Conservation (phyloP, 2,113 vertebrate species). For the Ophiodon elongatus region DNA sequence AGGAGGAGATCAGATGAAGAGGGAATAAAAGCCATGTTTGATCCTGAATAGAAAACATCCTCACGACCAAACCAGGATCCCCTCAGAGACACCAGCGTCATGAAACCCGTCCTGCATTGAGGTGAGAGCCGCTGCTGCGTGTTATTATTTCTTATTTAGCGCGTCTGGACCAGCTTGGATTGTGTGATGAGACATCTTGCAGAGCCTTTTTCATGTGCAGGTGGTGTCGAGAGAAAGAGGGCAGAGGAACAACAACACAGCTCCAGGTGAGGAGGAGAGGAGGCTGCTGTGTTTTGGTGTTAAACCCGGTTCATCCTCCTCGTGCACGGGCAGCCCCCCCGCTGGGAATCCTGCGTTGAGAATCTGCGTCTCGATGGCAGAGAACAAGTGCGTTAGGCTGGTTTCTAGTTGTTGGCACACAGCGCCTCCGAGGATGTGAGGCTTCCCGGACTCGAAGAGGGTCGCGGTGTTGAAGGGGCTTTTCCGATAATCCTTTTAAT, state of each 20-base stretch:
- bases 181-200: slow-evolving; percentile 7
- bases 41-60: slow-evolving; percentile 19
- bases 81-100: slow-evolving; percentile 47
- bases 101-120: slow-evolving; percentile 74
- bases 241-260: background rate
- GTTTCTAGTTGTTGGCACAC: background rate
- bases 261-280: slow-evolving; percentile 63
- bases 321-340: slow-evolving; percentile 18
- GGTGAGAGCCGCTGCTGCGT: slow-evolving; percentile 69
- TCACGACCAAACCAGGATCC: slow-evolving; percentile 12
- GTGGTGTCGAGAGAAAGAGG: background rate
- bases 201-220: background rate
- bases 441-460: background rate
- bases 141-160: slow-evolving; percentile 30
- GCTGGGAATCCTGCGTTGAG: background rate
- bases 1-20: background rate
- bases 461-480: slow-evolving; percentile 30
- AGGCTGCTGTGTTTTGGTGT: slow-evolving; percentile 35
- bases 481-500: slow-evolving; percentile 66
- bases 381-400: slow-evolving; percentile 39
- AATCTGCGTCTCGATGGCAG: slow-evolving; percentile 1
- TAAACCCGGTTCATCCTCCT: slow-evolving; percentile 28
- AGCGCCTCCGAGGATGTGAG: background rate
- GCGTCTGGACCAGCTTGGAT: slow-evolving; percentile 32
- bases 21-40: slow-evolving; percentile 22